Evolutionary conservation across 30 jellyfish, hydroid and myxozoan species (phyloP).

Genomic region (Phacellophora camtschatica): DNA sequence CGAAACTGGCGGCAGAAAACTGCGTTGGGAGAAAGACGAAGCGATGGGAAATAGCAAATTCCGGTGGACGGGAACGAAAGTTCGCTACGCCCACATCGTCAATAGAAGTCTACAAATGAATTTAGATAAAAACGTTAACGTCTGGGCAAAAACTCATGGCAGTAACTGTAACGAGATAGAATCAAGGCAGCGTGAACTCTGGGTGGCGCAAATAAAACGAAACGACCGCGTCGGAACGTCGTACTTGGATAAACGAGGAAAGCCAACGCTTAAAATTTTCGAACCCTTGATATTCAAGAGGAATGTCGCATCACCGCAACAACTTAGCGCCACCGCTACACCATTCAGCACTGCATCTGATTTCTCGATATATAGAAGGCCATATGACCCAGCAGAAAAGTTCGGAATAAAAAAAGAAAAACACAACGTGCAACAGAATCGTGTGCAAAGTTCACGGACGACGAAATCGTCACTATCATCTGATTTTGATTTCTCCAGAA

Average conservation of each 20-base stretch:
- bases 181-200: conserved; percentile 64
- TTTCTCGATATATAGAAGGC: conserved; percentile 47
- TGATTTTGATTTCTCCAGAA: background rate
- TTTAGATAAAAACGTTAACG: conserved; percentile 56
- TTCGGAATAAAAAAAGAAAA: background rate
- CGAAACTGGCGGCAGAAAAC: conserved; percentile 58
- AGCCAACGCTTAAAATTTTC: conserved; percentile 45
- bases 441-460: background rate
- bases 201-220: conserved; percentile 66
- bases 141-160: conserved; percentile 81
- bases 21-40: conserved; percentile 90
- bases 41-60: conserved; percentile 89
- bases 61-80: conserved; percentile 82
- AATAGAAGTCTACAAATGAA: conserved; percentile 72
- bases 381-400: conserved; percentile 46
- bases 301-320: conserved; percentile 17
- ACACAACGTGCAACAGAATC: background rate
- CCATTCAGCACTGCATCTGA: conserved; percentile 64
- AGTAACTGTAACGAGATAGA: conserved; percentile 75
- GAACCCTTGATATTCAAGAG: conserved; percentile 19
- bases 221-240: conserved; percentile 52
- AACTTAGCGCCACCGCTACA: conserved; percentile 27
- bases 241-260: conserved; percentile 33
- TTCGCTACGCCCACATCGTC: conserved; percentile 84
- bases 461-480: background rate